Evolutionary conservation across 2,797 vertebrate genomes (phyloP).

Genomic region (Synanceia verrucosa): DNA sequence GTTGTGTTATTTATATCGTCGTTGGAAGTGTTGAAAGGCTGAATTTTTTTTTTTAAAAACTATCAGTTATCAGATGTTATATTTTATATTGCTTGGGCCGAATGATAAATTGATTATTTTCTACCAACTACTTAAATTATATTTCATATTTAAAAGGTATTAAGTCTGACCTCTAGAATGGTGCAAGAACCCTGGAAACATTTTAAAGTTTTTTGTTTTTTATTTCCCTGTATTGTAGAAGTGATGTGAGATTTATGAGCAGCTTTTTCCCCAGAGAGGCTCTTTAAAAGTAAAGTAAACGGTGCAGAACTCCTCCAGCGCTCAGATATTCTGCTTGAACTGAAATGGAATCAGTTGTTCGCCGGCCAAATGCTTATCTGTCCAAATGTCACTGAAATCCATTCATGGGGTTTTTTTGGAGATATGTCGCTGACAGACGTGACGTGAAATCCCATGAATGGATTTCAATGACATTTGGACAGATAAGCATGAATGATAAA

Average conservation of each 20-base stretch:
- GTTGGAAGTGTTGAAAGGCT: no score
- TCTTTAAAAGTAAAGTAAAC: background rate
- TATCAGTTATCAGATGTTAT: no score
- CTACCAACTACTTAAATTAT: no score
- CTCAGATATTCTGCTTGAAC: background rate
- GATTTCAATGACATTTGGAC: constrained; percentile 14
- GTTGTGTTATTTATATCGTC: no score
- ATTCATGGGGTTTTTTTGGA: constrained; percentile 3
- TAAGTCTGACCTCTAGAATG: no score
- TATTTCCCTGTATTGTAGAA: background rate
- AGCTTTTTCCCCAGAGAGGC: background rate
- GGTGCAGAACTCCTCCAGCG: background rate
- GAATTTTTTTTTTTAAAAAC: no score
- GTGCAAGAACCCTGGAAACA: no score
- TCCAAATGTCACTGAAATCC: constrained; percentile 14
- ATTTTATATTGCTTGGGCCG: no score
- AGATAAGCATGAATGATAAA: constrained; percentile 27
- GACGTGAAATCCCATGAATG: background rate
- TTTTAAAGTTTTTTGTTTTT: background rate
- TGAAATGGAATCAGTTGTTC: constrained; percentile 3
- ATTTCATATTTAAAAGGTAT: no score
- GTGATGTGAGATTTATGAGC: constrained; percentile 4
- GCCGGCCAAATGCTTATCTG: constrained; percentile 16
- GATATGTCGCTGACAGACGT: constrained; percentile 3
- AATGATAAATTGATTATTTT: no score